phyloP scores from a whole-genome alignment of 2,113 vertebrate species.

The Hassar affinis region DNA sequence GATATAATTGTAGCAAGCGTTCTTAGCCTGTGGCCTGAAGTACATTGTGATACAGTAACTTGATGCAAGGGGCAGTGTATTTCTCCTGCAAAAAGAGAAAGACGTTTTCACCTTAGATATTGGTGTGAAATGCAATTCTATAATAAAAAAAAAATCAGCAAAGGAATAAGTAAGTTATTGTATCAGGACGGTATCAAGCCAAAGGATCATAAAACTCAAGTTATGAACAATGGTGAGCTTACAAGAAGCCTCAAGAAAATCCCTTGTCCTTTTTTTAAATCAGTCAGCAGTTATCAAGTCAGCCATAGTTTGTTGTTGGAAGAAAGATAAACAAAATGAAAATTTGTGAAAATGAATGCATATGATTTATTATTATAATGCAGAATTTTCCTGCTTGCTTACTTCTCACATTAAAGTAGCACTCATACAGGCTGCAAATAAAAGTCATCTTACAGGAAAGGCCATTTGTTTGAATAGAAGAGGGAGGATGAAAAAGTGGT shows the following conservation, averaged over 20 bases:
- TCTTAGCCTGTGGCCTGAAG: conserved; percentile 55
- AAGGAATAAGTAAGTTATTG: conserved; percentile 7
- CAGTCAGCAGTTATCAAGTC: neutral
- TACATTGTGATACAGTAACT: conserved; percentile 62
- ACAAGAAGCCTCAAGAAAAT: neutral
- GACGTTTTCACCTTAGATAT: conserved; percentile 63
- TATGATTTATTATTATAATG: too few species aligned
- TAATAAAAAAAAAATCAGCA: conserved; percentile 67
- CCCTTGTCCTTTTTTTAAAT: neutral
- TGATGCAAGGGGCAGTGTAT: conserved; percentile 59
- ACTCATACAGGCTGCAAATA: neutral
- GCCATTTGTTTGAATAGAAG: neutral
- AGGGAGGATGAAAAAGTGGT: neutral
- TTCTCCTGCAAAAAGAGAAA: conserved; percentile 62
- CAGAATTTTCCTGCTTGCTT: neutral
- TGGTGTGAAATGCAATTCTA: conserved; percentile 61
- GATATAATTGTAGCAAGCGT: conserved; percentile 68
- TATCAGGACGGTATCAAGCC: conserved; percentile 4
- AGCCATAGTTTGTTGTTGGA: neutral
- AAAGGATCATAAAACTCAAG: neutral
- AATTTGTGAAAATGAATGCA: neutral
- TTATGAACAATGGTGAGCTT: conserved; percentile 1
- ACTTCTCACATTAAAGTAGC: neutral
- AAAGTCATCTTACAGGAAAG: neutral
- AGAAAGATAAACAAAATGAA: neutral